Percentiles rank a stretch among this genome's conserved stretches.
phyloP scores from a whole-genome alignment of 1,140 invertebrate genomes.

The Trachelipus rathkii region DNA sequence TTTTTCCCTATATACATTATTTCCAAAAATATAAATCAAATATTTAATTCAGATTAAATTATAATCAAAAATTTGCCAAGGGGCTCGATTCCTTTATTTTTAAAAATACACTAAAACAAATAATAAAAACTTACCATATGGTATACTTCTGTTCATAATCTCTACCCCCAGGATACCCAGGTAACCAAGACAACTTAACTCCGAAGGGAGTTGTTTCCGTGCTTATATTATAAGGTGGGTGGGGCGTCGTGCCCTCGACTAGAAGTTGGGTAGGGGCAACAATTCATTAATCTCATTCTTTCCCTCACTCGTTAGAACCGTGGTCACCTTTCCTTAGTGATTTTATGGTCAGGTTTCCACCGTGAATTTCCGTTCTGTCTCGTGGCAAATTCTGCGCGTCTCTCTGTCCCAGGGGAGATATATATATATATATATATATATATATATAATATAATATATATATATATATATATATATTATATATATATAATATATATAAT shows the following conservation, averaged over 20 bases:
- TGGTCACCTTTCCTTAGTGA: conserved; percentile 82
- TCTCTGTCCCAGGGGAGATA: conserved; percentile 55
- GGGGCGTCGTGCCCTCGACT: conserved; percentile 91
- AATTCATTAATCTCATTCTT: conserved; percentile 89
- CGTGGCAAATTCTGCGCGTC: conserved; percentile 75
- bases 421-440: too few relatives aligned
- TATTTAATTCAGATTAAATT: too few relatives aligned
- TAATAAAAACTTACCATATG: conserved; percentile 65
- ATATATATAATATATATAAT: too few relatives aligned
- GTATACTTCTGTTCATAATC: conserved; percentile 92
- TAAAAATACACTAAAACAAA: too few relatives aligned
- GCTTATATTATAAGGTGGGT: conserved; percentile 90
- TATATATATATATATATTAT: too few relatives aligned
- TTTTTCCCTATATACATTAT: too few relatives aligned
- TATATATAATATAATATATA: too few relatives aligned
- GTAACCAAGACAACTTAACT: conserved; percentile 84
- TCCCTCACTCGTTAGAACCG: conserved; percentile 88
- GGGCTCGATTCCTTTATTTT: too few relatives aligned
- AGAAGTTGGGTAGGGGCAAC: conserved; percentile 83
- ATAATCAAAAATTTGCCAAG: too few relatives aligned
- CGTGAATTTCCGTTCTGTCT: conserved; percentile 67
- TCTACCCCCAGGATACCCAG: conserved; percentile 89
- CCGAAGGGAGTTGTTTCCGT: conserved; percentile 78
- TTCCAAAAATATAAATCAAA: too few relatives aligned
- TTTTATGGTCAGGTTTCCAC: conserved; percentile 88